Percentiles rank a stretch among this genome's conserved stretches.
Evolutionary conservation across 1,140 invertebrate genomes (phyloP).

Genomic region (Tetragonula clypearis): DNA sequence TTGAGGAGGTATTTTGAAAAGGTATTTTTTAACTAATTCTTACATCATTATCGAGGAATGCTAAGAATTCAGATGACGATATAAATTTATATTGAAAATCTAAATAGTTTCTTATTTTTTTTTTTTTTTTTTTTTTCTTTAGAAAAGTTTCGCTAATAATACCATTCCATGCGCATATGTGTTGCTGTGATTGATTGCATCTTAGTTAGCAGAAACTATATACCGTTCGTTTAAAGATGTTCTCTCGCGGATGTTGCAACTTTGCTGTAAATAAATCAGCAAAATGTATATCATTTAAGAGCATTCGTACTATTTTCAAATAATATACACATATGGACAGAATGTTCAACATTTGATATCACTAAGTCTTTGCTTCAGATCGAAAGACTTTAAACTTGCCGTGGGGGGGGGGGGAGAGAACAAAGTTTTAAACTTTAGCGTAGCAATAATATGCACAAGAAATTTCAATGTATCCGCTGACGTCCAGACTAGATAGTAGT

Average conservation of each 20-base stretch:
- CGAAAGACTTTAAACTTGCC: conserved; percentile 8
- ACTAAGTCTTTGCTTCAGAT: background rate
- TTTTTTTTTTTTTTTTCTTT: conserved; percentile 1
- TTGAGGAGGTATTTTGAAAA: conserved; percentile 1
- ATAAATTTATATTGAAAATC: conserved; percentile 12
- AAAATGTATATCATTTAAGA: background rate
- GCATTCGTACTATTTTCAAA: background rate
- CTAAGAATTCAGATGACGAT: background rate
- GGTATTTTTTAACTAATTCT: conserved; percentile 8
- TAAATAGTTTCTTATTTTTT: background rate
- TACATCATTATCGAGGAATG: background rate
- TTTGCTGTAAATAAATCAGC: conserved; percentile 29
- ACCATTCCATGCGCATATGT: conserved; percentile 63
- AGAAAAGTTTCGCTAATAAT: conserved; percentile 44
- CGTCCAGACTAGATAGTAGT: conserved; percentile 64
- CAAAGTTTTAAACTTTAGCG: conserved; percentile 41
- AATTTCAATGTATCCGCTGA: conserved; percentile 65
- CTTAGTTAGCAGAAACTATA: conserved; percentile 18
- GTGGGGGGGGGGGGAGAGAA: background rate
- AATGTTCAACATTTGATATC: conserved; percentile 26
- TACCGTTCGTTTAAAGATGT: conserved; percentile 6
- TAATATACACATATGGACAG: too few relatives aligned
- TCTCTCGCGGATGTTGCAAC: background rate
- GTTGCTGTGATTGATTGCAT: conserved; percentile 65
- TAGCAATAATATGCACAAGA: conserved; percentile 72